phyloP scores from a whole-genome alignment of 2,797 vertebrate genomes.

The Gastrophryne carolinensis region DNA sequence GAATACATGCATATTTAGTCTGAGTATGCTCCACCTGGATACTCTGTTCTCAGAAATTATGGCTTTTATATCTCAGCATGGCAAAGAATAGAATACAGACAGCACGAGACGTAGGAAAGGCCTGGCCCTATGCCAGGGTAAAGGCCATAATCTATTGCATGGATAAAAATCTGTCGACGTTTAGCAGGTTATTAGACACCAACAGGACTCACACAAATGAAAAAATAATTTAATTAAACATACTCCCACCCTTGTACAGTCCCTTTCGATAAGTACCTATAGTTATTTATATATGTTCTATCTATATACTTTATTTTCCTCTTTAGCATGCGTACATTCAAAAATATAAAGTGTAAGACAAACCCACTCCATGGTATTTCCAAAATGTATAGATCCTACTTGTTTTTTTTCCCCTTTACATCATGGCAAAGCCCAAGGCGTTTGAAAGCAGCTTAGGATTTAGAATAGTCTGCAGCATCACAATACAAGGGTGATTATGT shows the following conservation, averaged over 20 bases:
- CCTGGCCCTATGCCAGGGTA: conserved; percentile 1
- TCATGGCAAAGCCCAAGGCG: background rate
- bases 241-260: conserved; percentile 27
- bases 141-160: conserved; percentile 41
- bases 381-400: background rate
- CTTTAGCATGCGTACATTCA: conserved; percentile 45
- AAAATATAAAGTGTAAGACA: conserved; percentile 35
- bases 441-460: background rate
- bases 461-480: background rate
- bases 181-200: conserved; percentile 40
- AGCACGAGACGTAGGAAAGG: conserved; percentile 30
- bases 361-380: background rate
- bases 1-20: conserved; percentile 50
- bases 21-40: conserved; percentile 13
- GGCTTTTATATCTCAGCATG: conserved; percentile 52
- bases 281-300: conserved; percentile 20
- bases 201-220: conserved; percentile 32
- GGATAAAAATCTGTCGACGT: conserved; percentile 43
- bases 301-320: conserved; percentile 22
- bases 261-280: conserved; percentile 25
- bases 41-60: conserved; percentile 37
- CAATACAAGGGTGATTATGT: background rate
- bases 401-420: conserved; percentile 1
- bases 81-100: conserved; percentile 44
- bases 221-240: conserved; percentile 26